Conservation (phyloP, 2,888 invertebrate species). For the Drosophila picticornis region DNA sequence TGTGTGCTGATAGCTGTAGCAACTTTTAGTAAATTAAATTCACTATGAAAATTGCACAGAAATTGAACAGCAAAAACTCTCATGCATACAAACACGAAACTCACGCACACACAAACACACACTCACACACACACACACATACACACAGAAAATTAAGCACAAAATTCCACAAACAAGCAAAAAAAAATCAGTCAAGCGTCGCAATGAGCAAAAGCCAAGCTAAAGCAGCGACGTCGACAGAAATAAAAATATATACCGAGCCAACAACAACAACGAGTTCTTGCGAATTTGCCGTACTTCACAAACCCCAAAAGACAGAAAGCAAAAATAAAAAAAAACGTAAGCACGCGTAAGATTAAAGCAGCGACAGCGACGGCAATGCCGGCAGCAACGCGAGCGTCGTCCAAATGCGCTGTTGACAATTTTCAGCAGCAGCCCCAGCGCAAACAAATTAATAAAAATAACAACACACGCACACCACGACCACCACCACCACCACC, state of each 20-base stretch:
- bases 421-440: slow-evolving; percentile 65
- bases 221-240: slow-evolving; percentile 61
- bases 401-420: slow-evolving; percentile 65
- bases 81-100: slow-evolving; percentile 20
- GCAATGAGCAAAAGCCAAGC: slow-evolving; percentile 50
- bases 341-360: slow-evolving; percentile 78
- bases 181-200: slow-evolving; percentile 61
- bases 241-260: slow-evolving; percentile 58
- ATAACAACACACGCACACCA: slow-evolving; percentile 74
- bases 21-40: slow-evolving; percentile 69
- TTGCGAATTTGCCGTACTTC: slow-evolving; percentile 69
- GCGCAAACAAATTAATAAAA: slow-evolving; percentile 80
- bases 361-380: slow-evolving; percentile 49
- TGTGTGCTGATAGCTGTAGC: slow-evolving; percentile 24
- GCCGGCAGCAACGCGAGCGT: slow-evolving; percentile 38
- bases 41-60: slow-evolving; percentile 71
- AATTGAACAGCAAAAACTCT: slow-evolving; percentile 61
- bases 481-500: slow-evolving; percentile 28
- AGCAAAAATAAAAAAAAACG: slow-evolving; percentile 34
- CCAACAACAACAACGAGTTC: slow-evolving; percentile 35
- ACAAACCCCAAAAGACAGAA: slow-evolving; percentile 51
- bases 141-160: slow-evolving; percentile 69
- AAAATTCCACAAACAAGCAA: slow-evolving; percentile 72
- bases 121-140: too few relatives aligned
- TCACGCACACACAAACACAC: slow-evolving; percentile 21